Evolutionary conservation across 2,888 invertebrate species (phyloP).

Genomic region (Nebria salina): DNA sequence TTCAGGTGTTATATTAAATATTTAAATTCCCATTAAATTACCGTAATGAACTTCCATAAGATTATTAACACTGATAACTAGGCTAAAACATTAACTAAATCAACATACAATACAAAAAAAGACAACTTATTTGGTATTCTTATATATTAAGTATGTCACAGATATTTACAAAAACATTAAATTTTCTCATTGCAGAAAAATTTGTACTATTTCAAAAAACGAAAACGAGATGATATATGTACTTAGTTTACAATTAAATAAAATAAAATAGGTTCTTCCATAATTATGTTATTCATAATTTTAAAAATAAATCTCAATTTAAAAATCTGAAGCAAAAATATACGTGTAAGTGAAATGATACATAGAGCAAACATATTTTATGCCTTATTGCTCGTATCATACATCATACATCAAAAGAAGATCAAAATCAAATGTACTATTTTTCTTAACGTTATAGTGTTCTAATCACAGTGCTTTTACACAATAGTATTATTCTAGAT

Average conservation of each 20-base stretch:
- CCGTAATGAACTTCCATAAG: conserved; percentile 41
- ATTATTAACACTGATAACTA: conserved; percentile 44
- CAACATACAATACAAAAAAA: conserved; percentile 44
- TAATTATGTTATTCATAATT: conserved; percentile 22
- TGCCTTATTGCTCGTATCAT: conserved; percentile 23
- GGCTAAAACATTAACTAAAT: conserved; percentile 41
- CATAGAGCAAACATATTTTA: conserved; percentile 9
- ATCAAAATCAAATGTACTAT: conserved; percentile 9
- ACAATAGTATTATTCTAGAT: conserved; percentile 25
- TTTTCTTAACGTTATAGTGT: conserved; percentile 23
- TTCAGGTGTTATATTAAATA: conserved; percentile 46
- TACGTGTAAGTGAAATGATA: conserved; percentile 26
- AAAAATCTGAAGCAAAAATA: not conserved
- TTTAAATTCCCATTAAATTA: conserved; percentile 44
- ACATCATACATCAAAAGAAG: conserved; percentile 14
- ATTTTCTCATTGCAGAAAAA: conserved; percentile 38
- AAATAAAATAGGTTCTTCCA: conserved; percentile 21
- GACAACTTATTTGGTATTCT: conserved; percentile 43
- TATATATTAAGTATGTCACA: conserved; percentile 41
- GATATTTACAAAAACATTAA: conserved; percentile 43
- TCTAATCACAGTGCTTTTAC: conserved; percentile 47
- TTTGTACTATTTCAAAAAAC: conserved; percentile 47
- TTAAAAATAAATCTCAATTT: not conserved
- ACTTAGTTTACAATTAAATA: conserved; percentile 9
- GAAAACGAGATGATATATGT: conserved; percentile 17